Base-by-base conservation (phyloP, 2,888 invertebrate species). In the Globia sparganii region DNA sequence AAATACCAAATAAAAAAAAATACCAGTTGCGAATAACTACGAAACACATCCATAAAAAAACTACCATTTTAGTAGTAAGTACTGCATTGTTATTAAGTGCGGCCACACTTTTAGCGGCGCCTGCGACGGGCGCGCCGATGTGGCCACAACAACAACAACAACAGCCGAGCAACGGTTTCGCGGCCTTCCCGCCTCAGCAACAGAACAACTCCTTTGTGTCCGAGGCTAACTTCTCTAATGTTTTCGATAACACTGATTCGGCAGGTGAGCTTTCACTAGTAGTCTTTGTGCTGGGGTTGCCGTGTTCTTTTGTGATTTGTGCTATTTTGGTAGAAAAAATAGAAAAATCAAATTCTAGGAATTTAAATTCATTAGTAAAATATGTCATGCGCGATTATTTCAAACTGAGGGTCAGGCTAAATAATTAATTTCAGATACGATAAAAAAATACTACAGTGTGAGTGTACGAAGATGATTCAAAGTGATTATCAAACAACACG, bases 201-300 rank as follows among this genome's bases (percentile, higher is more conserved):
- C 88, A 86, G 86, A 92, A 92, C 94, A 94, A 93, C 94, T 91
- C 97, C 90, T 98, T 98, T 97, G 98, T 98, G 93, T 98, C 98
- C 92, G 99, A 99, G 94, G 98, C 98, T 96, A 98, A 98, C 97
- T 99, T 99, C 97, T 98, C 98, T 92, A 98, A 98, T 91, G 98
- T 98, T 90, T 99, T 99, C 97, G 98, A 98, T 95, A 97, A 97
- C 96, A 96, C 97, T 91, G 98, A 98, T 94, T 95, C 97, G 88
- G 94, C 97, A 96, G 97, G 97, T 97, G 97, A 97, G 97, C 90
- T 89, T 80, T 75, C 86, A 81, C 85, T 84, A 85, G 91, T 90
- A 91, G 88, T 86, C 85, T 80, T 86, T 88, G 84, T 78, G 88
- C 78, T 72, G 78, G 77, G 87, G 91, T 83, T 90, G 89, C 86